These are phyloP conservation scores for Drosophila pseudotakahashii DNA, from an alignment of 2,888 invertebrate species.

Conservation along the genomic window DNA sequence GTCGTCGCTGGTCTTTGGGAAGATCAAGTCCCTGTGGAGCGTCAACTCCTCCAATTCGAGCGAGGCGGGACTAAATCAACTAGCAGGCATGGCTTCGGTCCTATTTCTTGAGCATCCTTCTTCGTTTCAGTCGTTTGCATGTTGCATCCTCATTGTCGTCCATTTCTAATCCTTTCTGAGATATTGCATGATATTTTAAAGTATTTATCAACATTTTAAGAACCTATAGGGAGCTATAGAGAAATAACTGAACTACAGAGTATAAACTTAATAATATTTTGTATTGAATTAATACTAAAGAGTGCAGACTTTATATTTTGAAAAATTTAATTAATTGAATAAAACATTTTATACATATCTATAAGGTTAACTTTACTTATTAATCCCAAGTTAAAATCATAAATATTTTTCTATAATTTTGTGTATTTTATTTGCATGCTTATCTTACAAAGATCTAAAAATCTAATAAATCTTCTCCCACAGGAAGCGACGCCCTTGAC, in stretches of 20 bases:
- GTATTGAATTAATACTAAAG: too few relatives aligned
- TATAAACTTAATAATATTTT: too few relatives aligned
- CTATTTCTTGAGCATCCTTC: conserved; percentile 12
- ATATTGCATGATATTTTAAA: conserved; percentile 4
- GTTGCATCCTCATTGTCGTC: conserved; percentile 30
- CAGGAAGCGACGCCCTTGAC: conserved; percentile 77
- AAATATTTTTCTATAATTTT: too few relatives aligned
- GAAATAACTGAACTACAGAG: too few relatives aligned
- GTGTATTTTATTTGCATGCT: conserved; percentile 13
- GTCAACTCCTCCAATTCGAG: conserved; percentile 89
- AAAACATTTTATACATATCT: too few relatives aligned
- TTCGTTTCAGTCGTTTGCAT: conserved; percentile 14
- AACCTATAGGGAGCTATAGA: too few relatives aligned
- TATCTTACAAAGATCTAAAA: neutral
- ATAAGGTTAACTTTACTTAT: too few relatives aligned
- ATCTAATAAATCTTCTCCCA: conserved; percentile 10
- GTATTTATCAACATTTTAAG: neutral
- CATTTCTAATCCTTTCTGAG: neutral
- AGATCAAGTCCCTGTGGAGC: conserved; percentile 95
- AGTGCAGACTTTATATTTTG: too few relatives aligned
- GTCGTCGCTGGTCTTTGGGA: conserved; percentile 89
- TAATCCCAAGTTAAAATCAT: too few relatives aligned
- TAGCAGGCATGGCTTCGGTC: conserved; percentile 88
- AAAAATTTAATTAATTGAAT: too few relatives aligned
- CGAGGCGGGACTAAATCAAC: conserved; percentile 91